These are phyloP conservation scores for Stenichneumon culpator DNA, from an alignment of 2,888 invertebrate species.

Conservation along the genomic window DNA sequence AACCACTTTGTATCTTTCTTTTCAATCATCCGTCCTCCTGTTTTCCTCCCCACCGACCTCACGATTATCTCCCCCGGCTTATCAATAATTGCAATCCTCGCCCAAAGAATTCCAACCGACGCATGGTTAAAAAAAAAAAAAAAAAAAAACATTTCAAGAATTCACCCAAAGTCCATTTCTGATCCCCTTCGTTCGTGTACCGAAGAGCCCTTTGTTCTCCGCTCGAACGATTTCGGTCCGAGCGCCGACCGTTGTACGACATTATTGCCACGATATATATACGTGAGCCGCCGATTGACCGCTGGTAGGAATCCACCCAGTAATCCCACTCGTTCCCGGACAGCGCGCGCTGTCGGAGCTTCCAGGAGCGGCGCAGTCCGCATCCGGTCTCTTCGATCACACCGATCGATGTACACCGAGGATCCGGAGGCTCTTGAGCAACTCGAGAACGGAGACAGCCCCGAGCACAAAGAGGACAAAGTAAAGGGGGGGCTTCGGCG, in stretches of 20 bases:
- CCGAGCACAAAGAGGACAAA: constrained; percentile 52
- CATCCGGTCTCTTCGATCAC: constrained; percentile 27
- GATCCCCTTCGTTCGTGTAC: constrained; percentile 20
- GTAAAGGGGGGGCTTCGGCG: background rate
- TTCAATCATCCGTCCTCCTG: background rate
- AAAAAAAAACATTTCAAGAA: constrained; percentile 20
- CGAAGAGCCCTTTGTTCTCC: constrained; percentile 45
- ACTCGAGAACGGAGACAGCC: constrained; percentile 44
- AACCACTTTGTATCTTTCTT: background rate
- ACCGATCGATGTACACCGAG: constrained; percentile 24
- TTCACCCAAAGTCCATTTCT: constrained; percentile 9
- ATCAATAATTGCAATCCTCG: constrained; percentile 54
- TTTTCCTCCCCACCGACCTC: background rate
- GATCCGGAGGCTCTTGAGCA: constrained; percentile 11
- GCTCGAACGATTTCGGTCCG: constrained; percentile 27
- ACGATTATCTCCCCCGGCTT: constrained; percentile 25
- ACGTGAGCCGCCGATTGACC: background rate
- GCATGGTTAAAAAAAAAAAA: background rate
- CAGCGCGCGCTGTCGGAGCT: constrained; percentile 31
- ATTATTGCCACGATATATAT: constrained; percentile 34
- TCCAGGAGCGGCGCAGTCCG: constrained; percentile 16
- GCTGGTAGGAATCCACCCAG: constrained; percentile 14
- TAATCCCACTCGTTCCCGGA: constrained; percentile 45
- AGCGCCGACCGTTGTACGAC: constrained; percentile 22
- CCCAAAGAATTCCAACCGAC: constrained; percentile 16